A percentile compares a stretch with the other conserved stretches of the same genome.
These are phyloP conservation scores for Melipona quadrifasciata DNA, from an alignment of 1,140 invertebrate species.

Conservation along the genomic window DNA sequence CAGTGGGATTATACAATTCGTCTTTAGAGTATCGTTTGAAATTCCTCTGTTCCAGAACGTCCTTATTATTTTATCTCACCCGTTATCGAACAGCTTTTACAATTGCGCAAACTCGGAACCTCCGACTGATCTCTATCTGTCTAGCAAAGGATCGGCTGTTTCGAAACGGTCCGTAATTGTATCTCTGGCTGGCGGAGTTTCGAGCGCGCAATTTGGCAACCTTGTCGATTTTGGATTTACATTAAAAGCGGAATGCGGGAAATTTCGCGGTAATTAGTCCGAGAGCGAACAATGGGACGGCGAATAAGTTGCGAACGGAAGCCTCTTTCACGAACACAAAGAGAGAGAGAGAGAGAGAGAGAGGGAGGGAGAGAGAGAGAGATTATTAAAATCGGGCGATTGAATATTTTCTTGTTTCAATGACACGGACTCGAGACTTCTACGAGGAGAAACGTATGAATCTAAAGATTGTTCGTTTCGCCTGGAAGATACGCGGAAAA, in stretches of 20 bases:
- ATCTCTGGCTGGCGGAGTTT: conserved; percentile 9
- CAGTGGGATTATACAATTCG: too few species aligned
- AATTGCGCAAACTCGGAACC: not conserved
- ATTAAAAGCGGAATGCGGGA: conserved; percentile 16
- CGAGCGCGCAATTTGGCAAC: conserved; percentile 27
- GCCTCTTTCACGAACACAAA: not conserved
- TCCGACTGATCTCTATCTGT: conserved; percentile 15
- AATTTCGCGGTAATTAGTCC: conserved; percentile 47
- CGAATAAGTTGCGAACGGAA: conserved; percentile 21
- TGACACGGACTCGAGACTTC: too few species aligned
- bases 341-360: too few species aligned
- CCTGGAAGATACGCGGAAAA: too few species aligned
- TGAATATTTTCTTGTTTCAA: too few species aligned
- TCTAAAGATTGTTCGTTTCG: too few species aligned
- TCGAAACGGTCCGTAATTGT: conserved; percentile 52
- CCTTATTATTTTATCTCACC: not conserved
- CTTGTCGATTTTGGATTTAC: conserved; percentile 6
- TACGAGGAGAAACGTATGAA: too few species aligned
- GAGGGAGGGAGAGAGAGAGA: too few species aligned
- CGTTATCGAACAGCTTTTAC: too few species aligned
- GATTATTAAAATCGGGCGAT: too few species aligned
- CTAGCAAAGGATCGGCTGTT: conserved; percentile 22
- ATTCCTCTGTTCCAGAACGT: not conserved
- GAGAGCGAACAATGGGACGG: not conserved
- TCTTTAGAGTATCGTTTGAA: not conserved